Evolutionary conservation across 2,888 invertebrate species (phyloP), one percentile per base, ranked within the genome.

Genomic region (Xylophagus ater): DNA sequence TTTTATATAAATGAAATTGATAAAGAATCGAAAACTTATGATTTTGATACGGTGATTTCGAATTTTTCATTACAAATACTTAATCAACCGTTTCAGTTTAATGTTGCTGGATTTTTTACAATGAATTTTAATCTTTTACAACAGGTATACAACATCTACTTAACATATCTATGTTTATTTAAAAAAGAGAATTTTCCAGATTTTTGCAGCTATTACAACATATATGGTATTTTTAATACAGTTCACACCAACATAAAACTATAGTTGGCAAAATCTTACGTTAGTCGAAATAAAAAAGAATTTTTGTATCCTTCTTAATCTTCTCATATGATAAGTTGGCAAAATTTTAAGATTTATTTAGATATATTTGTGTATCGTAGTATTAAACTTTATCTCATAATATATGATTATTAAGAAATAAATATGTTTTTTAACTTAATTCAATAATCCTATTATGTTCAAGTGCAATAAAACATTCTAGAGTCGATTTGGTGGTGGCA

Each of bases 161-260:
- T 12, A 13, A 13, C n/a, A n/a, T n/a, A n/a, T n/a, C n/a, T n/a
- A n/a, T 23, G 23, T 8, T 23, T 23, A 8, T 23, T 8, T 23
- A 6, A 23, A 23, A 23, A 8, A 23, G 23, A 23, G 23, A 23
- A 23, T 26, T 25, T 34, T 34, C 17, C 15, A 47, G 47, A 49
- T 49, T 32, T 40, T 47, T 13, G 49, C 46, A 9, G 41, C 44
- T 5, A 49, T 49, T 9, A 49, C 49, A 18, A 49, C 49, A 2
- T 47, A 49, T 24, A 49, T 49, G 49, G 49, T 49, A 1, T 47
- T 49, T 14, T 46, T 47, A 23, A 49, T 49, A 19, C 49, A 49
- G 29, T 49, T 49, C 31, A 49, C 45, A 43, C 47, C 47, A 5
- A 49, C 42, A 18, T 30, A 35, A 13, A 31, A 37, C 4, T 18